Conservation (phyloP, 92 coral and sea anemone genomes). For the Heliopora coerulea region DNA sequence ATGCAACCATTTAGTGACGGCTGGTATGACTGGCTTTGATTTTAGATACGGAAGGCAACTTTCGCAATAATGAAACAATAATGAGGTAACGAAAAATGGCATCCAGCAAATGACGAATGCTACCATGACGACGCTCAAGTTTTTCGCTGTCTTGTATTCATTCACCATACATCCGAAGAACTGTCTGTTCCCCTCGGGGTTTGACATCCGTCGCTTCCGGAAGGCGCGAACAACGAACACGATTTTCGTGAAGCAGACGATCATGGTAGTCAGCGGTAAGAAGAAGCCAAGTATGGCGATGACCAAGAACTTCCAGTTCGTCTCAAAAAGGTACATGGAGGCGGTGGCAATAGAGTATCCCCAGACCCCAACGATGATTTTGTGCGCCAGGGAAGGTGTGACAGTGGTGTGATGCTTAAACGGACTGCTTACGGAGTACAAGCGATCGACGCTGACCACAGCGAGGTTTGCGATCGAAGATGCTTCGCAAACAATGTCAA, state of each 20-base stretch:
- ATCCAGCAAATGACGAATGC: constrained; percentile 91
- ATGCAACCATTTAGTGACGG: constrained; percentile 90
- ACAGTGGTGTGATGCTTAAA: constrained; percentile 88
- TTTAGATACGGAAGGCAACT: constrained; percentile 42
- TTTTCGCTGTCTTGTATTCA: constrained; percentile 95
- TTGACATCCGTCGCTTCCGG: constrained; percentile 42
- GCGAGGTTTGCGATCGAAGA: constrained; percentile 86
- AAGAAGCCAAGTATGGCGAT: constrained; percentile 72
- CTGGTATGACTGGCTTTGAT: constrained; percentile 59
- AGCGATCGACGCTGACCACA: constrained; percentile 92
- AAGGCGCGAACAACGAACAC: constrained; percentile 63
- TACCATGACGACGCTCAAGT: constrained; percentile 92
- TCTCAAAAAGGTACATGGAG: constrained; percentile 48
- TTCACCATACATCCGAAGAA: constrained; percentile 55
- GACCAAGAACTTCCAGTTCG: constrained; percentile 63
- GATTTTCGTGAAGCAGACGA: constrained; percentile 78
- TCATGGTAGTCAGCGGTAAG: constrained; percentile 74
- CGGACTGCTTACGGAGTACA: constrained; percentile 87
- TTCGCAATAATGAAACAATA: constrained; percentile 55
- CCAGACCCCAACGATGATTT: constrained; percentile 78
- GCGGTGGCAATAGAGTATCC: constrained; percentile 67
- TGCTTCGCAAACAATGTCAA: constrained; percentile 84
- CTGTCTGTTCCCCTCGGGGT: constrained; percentile 71
- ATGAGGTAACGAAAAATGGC: constrained; percentile 79
- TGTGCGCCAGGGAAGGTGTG: constrained; percentile 74